These are phyloP conservation scores for Brachionus paranguensis DNA, from an alignment of 1,140 invertebrate genomes.

Conservation along the genomic window DNA sequence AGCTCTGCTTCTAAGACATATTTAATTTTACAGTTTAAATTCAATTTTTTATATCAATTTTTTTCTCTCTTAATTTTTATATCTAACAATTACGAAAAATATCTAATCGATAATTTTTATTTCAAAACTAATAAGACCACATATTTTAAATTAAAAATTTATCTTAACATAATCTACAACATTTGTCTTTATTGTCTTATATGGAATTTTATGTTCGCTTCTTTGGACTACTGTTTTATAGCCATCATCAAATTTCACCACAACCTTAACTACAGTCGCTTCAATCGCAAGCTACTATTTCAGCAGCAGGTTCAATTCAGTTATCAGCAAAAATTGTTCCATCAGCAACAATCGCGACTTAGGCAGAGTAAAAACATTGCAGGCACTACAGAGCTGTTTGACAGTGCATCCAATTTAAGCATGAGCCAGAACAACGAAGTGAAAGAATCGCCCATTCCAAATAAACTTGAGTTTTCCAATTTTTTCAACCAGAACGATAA, in stretches of 20 bases:
- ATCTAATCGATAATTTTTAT: constrained; percentile 32
- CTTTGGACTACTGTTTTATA: constrained; percentile 21
- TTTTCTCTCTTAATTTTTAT: background rate
- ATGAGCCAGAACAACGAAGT: background rate
- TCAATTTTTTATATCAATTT: constrained; percentile 34
- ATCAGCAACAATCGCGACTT: background rate
- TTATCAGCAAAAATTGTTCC: constrained; percentile 21
- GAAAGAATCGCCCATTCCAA: background rate
- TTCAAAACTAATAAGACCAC: constrained; percentile 1
- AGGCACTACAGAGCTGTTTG: background rate
- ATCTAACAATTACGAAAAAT: background rate
- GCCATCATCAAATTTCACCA: constrained; percentile 18
- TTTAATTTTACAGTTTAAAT: background rate
- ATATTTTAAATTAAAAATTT: constrained; percentile 27
- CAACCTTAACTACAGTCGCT: constrained; percentile 6
- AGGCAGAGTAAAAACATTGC: background rate
- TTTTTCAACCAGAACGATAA: background rate
- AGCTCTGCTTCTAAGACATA: constrained; percentile 7
- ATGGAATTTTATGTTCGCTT: background rate
- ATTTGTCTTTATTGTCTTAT: constrained; percentile 13
- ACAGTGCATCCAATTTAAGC: background rate
- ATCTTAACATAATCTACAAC: background rate
- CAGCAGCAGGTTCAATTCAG: background rate
- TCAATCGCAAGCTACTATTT: background rate
- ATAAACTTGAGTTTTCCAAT: background rate